These are phyloP conservation scores for Linyphia triangularis DNA, from an alignment of 2,888 invertebrate species.

Conservation along the genomic window DNA sequence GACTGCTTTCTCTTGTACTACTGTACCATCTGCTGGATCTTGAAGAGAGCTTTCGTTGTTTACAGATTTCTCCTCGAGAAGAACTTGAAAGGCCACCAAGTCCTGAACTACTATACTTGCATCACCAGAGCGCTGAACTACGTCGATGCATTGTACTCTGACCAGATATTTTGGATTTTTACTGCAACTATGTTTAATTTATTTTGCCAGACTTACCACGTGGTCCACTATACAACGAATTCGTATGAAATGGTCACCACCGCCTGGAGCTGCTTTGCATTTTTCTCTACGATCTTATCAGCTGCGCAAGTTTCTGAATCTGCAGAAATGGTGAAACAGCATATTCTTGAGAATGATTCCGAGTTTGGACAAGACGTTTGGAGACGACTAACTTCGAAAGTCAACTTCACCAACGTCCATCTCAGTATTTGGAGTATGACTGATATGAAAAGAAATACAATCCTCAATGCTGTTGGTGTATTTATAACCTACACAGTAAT, in stretches of 20 bases:
- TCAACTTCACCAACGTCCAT: no score
- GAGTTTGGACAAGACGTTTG: not conserved
- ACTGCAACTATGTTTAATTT: not conserved
- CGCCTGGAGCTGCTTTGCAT: not conserved
- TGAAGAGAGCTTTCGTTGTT: not conserved
- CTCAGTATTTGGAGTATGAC: not conserved
- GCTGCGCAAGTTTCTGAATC: not conserved
- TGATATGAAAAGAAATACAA: not conserved
- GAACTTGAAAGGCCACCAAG: not conserved
- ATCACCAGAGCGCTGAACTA: not conserved
- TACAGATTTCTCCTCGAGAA: not conserved
- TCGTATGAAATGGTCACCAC: not conserved
- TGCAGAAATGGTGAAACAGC: not conserved
- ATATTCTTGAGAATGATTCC: not conserved
- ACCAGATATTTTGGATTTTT: not conserved
- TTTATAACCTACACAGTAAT: not conserved
- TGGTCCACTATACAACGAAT: not conserved
- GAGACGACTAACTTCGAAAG: not conserved
- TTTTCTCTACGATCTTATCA: not conserved
- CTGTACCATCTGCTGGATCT: not conserved
- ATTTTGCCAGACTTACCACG: not conserved
- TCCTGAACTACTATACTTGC: not conserved
- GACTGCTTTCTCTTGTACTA: not conserved
- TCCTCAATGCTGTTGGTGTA: not conserved
- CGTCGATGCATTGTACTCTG: not conserved